Conservation (phyloP, 2,797 vertebrate genomes). For the Rhinoraja longicauda region DNA sequence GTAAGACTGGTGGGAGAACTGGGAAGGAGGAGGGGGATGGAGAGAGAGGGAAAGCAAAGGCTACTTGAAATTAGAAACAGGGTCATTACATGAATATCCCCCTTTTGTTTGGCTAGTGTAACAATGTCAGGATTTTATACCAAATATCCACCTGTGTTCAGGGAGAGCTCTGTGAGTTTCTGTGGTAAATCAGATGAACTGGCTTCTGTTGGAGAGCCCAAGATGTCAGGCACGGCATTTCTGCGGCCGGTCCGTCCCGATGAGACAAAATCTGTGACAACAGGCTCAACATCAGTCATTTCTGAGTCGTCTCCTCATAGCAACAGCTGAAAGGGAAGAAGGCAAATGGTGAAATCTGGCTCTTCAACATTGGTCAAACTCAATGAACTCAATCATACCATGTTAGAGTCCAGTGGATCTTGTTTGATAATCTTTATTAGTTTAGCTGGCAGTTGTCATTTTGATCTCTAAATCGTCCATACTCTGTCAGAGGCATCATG, state of each 20-base stretch:
- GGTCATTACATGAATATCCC: too few relatives aligned
- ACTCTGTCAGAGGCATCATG: neutral
- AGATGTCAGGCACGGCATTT: conserved; percentile 75
- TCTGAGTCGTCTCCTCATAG: conserved; percentile 69
- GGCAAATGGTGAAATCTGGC: neutral
- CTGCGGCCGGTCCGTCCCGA: conserved; percentile 74
- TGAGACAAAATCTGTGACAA: conserved; percentile 68
- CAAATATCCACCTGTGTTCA: conserved; percentile 63
- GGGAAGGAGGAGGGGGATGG: too few relatives aligned
- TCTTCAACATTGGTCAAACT: neutral
- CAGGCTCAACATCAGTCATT: conserved; percentile 81
- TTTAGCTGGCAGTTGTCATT: neutral
- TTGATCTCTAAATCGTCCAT: neutral
- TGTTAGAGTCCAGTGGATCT: neutral
- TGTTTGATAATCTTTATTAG: neutral
- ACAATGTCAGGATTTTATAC: neutral
- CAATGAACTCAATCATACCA: neutral
- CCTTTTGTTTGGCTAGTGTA: too few relatives aligned
- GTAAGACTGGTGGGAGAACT: too few relatives aligned
- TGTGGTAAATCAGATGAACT: conserved; percentile 64
- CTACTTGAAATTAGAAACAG: too few relatives aligned
- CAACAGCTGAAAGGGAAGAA: conserved; percentile 57
- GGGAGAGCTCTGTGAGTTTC: conserved; percentile 64
- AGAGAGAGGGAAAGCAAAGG: too few relatives aligned
- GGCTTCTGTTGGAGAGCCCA: conserved; percentile 57